Evolutionary conservation across 2,113 vertebrate species (phyloP).

Genomic region (Eulacestoma nigropectus): DNA sequence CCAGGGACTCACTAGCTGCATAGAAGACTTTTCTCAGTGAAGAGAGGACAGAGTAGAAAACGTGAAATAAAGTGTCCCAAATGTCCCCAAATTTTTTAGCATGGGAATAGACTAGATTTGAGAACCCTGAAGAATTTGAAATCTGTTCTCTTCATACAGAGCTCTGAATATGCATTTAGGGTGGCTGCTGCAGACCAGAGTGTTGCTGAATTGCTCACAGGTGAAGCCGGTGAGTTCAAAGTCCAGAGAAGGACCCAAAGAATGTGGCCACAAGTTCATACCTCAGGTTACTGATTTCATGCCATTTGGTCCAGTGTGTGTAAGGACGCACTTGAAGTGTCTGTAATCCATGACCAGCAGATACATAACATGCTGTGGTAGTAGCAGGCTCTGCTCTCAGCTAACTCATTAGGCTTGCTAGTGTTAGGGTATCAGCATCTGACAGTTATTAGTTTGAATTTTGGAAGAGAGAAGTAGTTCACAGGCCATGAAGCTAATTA

Average conservation of each 20-base stretch:
- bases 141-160: not conserved
- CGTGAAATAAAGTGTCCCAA: not conserved
- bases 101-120: not conserved
- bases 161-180: not conserved
- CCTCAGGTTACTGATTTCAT: not conserved
- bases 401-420: not conserved
- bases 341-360: not conserved
- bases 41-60: not conserved
- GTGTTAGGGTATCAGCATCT: not conserved
- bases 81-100: accelerated
- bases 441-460: not conserved
- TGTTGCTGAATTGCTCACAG: not conserved
- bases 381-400: not conserved
- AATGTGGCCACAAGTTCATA: not conserved
- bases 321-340: not conserved
- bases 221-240: not conserved
- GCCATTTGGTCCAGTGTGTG: accelerated
- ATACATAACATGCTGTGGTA: too few species aligned
- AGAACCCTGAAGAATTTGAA: not conserved
- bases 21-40: not conserved
- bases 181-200: not conserved
- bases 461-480: not conserved
- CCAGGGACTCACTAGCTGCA: not conserved
- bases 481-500: not conserved
- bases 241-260: not conserved